A percentile compares a stretch with the other conserved stretches of the same genome.
Conservation (phyloP, 2,113 vertebrate genomes). For the Myotis brandtii region DNA sequence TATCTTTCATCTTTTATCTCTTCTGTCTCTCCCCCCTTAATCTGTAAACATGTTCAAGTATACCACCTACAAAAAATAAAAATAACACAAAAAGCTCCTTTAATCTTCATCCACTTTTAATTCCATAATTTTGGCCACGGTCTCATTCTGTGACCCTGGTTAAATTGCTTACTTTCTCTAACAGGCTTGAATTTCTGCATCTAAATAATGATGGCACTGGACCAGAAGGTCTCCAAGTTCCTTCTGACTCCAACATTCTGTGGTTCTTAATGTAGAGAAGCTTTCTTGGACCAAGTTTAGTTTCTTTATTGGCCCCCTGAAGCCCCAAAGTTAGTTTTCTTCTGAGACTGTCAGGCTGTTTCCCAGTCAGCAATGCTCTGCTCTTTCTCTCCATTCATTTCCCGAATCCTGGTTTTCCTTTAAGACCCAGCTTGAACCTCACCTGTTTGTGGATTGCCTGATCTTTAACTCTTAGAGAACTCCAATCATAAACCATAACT, state of each 20-base stretch:
- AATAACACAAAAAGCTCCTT: not conserved
- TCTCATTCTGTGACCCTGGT: not conserved
- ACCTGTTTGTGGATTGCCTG: not conserved
- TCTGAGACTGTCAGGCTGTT: not conserved
- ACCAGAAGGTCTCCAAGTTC: not conserved
- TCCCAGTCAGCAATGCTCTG: not conserved
- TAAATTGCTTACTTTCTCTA: not conserved
- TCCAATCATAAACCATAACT: not conserved
- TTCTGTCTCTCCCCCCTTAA: not conserved
- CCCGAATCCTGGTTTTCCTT: not conserved
- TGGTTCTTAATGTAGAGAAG: not conserved
- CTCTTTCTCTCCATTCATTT: not conserved
- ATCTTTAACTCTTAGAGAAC: not conserved
- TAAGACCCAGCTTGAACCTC: not conserved
- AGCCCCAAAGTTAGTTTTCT: not conserved
- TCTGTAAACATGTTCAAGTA: not conserved
- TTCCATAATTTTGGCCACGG: not conserved
- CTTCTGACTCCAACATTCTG: not conserved
- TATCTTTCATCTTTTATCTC: not conserved
- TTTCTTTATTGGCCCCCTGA: not conserved
- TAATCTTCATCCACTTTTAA: slow-evolving; percentile 28
- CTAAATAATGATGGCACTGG: not conserved
- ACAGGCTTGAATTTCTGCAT: not conserved
- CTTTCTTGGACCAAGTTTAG: not conserved
- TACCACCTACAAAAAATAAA: not conserved